Base-by-base conservation (phyloP, 2,797 vertebrate genomes). In the Myotis vivesi region DNA sequence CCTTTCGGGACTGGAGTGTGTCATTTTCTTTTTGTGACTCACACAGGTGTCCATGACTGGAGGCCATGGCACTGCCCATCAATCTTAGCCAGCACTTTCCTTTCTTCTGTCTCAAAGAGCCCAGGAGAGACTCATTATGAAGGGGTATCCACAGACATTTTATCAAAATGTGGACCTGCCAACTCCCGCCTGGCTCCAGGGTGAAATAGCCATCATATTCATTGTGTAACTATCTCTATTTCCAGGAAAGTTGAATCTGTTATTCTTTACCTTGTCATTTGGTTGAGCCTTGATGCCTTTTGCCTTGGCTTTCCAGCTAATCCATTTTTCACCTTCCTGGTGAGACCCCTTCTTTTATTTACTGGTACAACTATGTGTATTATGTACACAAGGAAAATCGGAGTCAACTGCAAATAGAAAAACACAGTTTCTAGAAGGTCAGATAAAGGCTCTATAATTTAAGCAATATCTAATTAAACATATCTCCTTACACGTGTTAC, bases 391-490 rank as follows among this genome's bases (percentile, higher is more conserved):
- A 92, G n/a, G 86, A 49, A 95, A 90, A 90, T 75, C 68, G 59
- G 25, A 80, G 36, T 84, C 55, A 94, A 84, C 5, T 72, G 36
- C 57, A 92, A 82, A 88, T 83, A 94, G 57, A 95, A 92, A 44
- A 23, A 23, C 25, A 84, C 22, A 53, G 25, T 9, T 79, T 93
- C n/a, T 73, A 11, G 44, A 81, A 95, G 51, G 23, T 64, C 57
- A 92, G 55, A 64, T 91, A 92, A 96, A 96, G 20, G 17, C 38
- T 88, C 85, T 90, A 79, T 71, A 93, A 81, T 9, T 93, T 95
- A 95, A 92, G 94, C 62, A 87, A 95, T 97, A 96, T 79, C 81
- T 95, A 94, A 95, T 94, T 96, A 88, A 95, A 87, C 4, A 77
- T 80, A 69, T 79, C 72, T 64, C 38, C 62, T 89, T 38, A 82